Evolutionary conservation across 2,797 vertebrate genomes (phyloP).

Genomic region (Poecilia picta): DNA sequence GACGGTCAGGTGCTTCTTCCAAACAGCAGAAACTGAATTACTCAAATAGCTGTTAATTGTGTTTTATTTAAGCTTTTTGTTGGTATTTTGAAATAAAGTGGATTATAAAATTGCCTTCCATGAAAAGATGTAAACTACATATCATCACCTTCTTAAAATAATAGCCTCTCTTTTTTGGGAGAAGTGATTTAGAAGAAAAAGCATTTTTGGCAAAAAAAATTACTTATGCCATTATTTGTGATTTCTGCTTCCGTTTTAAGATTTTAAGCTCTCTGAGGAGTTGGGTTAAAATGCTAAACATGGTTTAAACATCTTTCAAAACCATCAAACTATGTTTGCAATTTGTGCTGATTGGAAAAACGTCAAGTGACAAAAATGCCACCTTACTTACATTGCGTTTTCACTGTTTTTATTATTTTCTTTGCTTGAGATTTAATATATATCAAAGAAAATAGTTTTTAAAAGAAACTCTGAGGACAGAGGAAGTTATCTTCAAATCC

Average conservation of each 20-base stretch:
- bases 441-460: neutral
- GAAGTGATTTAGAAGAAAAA: no score
- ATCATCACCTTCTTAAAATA: no score
- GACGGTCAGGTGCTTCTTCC: conserved; percentile 55
- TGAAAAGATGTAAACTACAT: neutral
- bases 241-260: neutral
- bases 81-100: neutral
- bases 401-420: neutral
- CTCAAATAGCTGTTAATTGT: conserved; percentile 36
- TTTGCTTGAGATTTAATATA: neutral
- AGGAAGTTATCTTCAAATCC: neutral
- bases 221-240: neutral
- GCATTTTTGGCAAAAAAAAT: no score
- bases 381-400: neutral
- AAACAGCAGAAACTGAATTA: conserved; percentile 8
- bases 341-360: neutral
- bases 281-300: neutral
- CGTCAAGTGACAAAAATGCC: neutral
- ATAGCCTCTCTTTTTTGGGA: no score
- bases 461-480: neutral
- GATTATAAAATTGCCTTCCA: neutral
- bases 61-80: conserved; percentile 38
- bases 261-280: neutral
- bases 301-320: neutral
- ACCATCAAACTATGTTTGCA: neutral